phyloP scores from a whole-genome alignment of 2,113 vertebrate genomes.

The Mixornis gularis region DNA sequence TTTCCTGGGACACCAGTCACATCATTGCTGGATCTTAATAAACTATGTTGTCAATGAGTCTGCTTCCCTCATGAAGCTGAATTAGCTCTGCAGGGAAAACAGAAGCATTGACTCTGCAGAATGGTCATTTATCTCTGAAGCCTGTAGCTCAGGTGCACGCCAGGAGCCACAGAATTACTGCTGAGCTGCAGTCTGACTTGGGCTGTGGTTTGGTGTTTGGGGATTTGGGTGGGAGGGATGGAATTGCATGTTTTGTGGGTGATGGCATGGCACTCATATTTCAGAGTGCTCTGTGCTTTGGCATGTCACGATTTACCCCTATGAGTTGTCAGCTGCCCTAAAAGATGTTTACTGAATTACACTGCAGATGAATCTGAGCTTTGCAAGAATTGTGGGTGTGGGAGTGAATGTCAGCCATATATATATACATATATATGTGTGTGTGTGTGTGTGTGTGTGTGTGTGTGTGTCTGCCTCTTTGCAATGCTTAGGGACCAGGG shows the following conservation, averaged over 20 bases:
- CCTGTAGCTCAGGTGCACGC: background rate
- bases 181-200: background rate
- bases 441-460: too few relatives aligned
- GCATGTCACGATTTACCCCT: background rate
- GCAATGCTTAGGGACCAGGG: background rate
- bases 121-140: background rate
- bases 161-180: background rate
- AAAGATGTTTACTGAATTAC: background rate
- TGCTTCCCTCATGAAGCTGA: background rate
- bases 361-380: background rate
- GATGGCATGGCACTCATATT: background rate
- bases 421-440: too few relatives aligned
- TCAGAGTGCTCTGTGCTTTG: background rate
- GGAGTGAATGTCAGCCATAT: background rate
- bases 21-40: background rate
- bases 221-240: background rate
- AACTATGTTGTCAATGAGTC: background rate
- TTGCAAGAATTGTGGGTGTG: background rate
- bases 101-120: background rate
- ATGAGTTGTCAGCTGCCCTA: background rate
- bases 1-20: background rate
- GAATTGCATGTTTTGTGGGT: background rate
- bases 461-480: background rate
- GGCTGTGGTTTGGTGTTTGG: background rate
- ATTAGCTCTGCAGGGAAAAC: background rate